Evolutionary conservation across 2,797 vertebrate genomes (phyloP), one percentile per base, ranked within the genome.

Genomic region (Eupleurogrammus muticus): DNA sequence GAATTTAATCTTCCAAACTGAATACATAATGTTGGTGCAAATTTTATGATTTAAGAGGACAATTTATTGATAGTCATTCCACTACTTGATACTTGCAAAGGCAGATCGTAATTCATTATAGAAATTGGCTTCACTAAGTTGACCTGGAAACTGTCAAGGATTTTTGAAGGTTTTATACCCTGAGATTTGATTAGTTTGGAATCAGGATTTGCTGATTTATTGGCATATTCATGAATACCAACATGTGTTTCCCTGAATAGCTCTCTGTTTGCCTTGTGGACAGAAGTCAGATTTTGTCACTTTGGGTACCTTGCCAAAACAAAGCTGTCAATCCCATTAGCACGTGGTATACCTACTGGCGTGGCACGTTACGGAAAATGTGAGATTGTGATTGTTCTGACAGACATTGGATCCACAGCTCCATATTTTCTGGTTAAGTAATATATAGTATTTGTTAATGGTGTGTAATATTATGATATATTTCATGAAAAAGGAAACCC

Each of bases 61-160:
- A 49, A 54, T 79, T 0, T 21, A 68, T 66, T 36, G 38, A 64
- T 56, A 38, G 14, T 48, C 24, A 55, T 59, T 49, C 59, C 2
- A 67, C n/a, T 42, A 46, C 21, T 68, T 70, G 17, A 52, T 54
- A 4, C 19, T 59, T 20, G 17, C 40, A 66, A 73, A 49, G 7
- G 62, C 5, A 13, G 28, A 46, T 3, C 23, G 42, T 40, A 65
- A 47, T 59, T 73, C 14, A 64, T 66, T 32, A 0, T 56, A 55
- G 44, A 53, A 46, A 73, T 64, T 56, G 11, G n/a, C 56, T 69
- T 34, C 46, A 47, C 34, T 23, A 23, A 10, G 23, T 40, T 70
- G 19, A 80, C 71, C 35, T 82, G 69, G 48, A 76, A 32, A 58
- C 66, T 56, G 65, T 77, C 46, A 61, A 34, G 35, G 13, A 17